Evolutionary conservation across 2,113 vertebrate genomes (phyloP).

Genomic region (Centropus bengalensis): DNA sequence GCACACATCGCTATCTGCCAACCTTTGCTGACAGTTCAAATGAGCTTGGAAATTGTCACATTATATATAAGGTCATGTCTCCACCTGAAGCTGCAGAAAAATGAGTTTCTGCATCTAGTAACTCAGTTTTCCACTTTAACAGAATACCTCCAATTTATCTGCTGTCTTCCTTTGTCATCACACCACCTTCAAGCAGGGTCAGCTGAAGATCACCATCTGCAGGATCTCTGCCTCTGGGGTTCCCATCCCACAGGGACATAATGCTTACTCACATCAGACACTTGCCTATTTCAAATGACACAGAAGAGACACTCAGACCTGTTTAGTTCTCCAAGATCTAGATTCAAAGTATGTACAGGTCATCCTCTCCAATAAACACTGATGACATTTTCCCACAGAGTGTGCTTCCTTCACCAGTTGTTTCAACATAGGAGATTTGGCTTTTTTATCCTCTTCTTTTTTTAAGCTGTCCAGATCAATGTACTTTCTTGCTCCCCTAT

Average conservation of each 20-base stretch:
- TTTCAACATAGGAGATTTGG: neutral
- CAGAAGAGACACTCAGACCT: neutral
- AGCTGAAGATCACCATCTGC: neutral
- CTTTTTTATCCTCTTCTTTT: neutral
- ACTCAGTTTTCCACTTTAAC: neutral
- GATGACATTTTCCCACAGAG: neutral
- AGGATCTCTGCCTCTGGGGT: neutral
- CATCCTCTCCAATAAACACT: neutral
- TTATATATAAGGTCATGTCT: neutral
- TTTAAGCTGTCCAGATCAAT: neutral
- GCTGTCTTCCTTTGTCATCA: neutral
- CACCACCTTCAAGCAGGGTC: neutral
- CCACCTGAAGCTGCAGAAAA: neutral
- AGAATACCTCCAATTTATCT: neutral
- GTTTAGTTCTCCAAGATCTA: neutral
- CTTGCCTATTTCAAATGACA: neutral
- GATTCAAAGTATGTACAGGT: neutral
- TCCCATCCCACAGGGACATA: neutral
- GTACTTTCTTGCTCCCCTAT: neutral
- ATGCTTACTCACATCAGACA: neutral
- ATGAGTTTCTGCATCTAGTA: neutral
- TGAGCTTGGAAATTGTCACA: neutral
- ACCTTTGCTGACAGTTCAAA: neutral
- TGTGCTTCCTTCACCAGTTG: neutral
- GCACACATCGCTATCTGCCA: neutral